These are phyloP conservation scores for Caerostris darwini DNA, from an alignment of 1,140 invertebrate genomes.

Conservation along the genomic window DNA sequence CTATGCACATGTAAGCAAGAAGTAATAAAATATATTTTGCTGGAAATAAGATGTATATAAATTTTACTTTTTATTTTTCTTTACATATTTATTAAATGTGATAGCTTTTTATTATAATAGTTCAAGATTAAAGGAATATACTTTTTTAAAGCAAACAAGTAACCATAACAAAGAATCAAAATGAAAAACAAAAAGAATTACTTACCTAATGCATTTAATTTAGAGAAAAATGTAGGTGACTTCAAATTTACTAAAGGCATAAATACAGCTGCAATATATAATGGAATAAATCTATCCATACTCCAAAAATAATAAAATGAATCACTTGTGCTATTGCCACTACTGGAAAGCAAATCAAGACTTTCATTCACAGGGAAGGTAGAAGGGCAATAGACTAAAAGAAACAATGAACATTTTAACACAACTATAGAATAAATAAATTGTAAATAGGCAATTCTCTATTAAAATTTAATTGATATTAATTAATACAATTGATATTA, in stretches of 20 bases:
- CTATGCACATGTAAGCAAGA: too few species aligned
- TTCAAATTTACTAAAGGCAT: conserved; percentile 92
- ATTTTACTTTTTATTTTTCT: too few species aligned
- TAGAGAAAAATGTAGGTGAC: conserved; percentile 94
- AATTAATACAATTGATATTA: too few species aligned
- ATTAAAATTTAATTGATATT: too few species aligned
- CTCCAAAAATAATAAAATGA: conserved; percentile 85
- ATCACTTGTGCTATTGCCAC: conserved; percentile 47
- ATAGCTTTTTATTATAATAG: too few species aligned
- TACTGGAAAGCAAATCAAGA: conserved; percentile 19
- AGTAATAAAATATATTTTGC: too few species aligned
- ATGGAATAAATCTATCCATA: conserved; percentile 89
- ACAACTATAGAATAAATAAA: neutral
- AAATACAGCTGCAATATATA: conserved; percentile 89
- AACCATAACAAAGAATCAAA: neutral
- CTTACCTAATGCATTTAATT: conserved; percentile 94
- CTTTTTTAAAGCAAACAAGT: neutral
- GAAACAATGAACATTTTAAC: neutral
- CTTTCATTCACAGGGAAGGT: neutral
- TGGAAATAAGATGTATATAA: too few species aligned
- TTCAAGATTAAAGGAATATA: too few species aligned
- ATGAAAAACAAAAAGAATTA: conserved; percentile 46
- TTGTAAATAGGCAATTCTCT: too few species aligned
- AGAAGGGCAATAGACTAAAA: conserved; percentile 58
- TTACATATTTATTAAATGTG: too few species aligned